Evolutionary conservation across 2,888 invertebrate genomes (phyloP).

Genomic region (Leptopilina syphax): DNA sequence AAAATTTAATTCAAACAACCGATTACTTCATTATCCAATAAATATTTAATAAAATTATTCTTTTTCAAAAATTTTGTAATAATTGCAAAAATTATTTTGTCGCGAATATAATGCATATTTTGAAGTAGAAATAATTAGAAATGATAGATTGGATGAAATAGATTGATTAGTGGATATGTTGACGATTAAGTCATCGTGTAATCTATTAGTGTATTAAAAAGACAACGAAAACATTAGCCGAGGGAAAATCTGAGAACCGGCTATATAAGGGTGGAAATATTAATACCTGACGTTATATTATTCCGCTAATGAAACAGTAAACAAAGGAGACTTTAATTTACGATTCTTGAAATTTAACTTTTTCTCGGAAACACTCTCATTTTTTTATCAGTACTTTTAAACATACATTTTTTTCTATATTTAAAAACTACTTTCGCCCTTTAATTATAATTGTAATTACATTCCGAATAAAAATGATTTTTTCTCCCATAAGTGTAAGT

Average conservation of each 20-base stretch:
- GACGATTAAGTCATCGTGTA: no score
- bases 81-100: no score
- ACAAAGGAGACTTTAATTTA: conserved; percentile 9
- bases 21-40: no score
- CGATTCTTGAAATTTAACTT: background rate
- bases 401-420: background rate
- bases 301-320: conserved; percentile 26
- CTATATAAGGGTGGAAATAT: conserved; percentile 8
- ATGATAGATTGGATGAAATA: background rate
- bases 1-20: no score
- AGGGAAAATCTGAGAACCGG: background rate
- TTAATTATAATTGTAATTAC: no score
- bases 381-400: background rate
- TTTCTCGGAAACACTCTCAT: background rate
- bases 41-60: no score
- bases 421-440: background rate
- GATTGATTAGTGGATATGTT: background rate
- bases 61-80: no score
- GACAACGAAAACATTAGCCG: background rate
- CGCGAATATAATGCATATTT: no score
- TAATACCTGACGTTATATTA: background rate
- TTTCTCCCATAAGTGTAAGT: background rate
- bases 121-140: no score
- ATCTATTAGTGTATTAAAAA: background rate
- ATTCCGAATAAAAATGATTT: no score